phyloP scores from a whole-genome alignment of 2,113 vertebrate genomes.

The Crypturellus undulatus region DNA sequence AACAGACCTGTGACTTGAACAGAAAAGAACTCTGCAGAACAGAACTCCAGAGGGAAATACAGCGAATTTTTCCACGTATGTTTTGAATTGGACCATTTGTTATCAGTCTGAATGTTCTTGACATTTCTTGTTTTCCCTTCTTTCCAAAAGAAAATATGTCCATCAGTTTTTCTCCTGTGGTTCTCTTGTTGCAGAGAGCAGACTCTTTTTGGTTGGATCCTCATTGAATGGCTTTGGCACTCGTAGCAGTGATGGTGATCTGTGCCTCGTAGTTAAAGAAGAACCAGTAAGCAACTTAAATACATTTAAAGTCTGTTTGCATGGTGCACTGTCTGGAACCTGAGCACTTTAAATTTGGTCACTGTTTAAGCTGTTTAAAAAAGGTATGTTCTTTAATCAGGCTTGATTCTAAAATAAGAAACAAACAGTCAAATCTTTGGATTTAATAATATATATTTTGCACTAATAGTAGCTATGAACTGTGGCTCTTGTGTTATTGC shows the following conservation, averaged over 20 bases:
- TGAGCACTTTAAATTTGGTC: neutral
- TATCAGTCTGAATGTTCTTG: neutral
- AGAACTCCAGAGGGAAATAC: conserved; percentile 89
- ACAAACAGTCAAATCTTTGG: neutral
- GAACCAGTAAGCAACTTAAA: conserved; percentile 83
- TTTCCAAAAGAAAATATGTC: neutral
- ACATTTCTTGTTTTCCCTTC: fast-evolving
- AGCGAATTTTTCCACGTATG: conserved; percentile 86
- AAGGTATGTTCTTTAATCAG: neutral
- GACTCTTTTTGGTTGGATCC: conserved; percentile 92
- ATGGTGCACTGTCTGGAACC: neutral
- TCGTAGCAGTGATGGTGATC: conserved; percentile 92
- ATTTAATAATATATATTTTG: neutral
- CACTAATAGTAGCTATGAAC: neutral
- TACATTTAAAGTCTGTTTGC: neutral
- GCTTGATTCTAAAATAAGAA: neutral
- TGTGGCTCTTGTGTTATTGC: neutral
- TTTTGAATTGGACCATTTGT: conserved; percentile 33
- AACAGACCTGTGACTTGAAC: conserved; percentile 87
- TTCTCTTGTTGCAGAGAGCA: conserved; percentile 76
- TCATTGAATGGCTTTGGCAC: conserved; percentile 94
- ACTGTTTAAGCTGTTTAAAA: neutral
- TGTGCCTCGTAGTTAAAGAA: conserved; percentile 90
- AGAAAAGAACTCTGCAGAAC: conserved; percentile 89
- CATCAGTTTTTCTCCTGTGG: neutral